Conservation (phyloP, 2,113 vertebrate genomes). For the Scartelaos histophorus region DNA sequence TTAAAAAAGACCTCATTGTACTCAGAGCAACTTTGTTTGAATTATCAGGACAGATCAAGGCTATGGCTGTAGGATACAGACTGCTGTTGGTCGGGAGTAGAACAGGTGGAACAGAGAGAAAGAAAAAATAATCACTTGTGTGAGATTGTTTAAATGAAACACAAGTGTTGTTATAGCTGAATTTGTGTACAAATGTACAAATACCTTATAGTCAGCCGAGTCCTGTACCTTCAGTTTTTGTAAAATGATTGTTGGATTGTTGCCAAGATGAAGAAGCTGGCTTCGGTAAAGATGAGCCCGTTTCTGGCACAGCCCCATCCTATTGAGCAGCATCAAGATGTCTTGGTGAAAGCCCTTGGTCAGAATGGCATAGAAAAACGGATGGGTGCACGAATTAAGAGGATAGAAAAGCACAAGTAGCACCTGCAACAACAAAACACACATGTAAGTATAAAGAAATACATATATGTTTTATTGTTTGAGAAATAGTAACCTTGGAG, state of each 20-base stretch:
- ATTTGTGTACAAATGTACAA: not conserved
- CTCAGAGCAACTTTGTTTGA: not conserved
- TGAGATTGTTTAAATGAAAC: not conserved
- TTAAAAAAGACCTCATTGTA: too few species aligned
- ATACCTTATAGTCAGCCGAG: not conserved
- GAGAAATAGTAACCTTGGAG: slow-evolving; percentile 80
- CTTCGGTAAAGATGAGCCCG: slow-evolving; percentile 82
- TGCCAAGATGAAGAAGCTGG: slow-evolving; percentile 63
- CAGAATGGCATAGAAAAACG: slow-evolving; percentile 89
- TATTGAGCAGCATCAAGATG: slow-evolving; percentile 85
- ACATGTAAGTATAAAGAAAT: slow-evolving; percentile 5
- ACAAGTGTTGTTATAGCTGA: not conserved
- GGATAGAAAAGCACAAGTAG: slow-evolving; percentile 91
- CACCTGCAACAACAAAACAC: slow-evolving; percentile 44
- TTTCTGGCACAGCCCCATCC: slow-evolving; percentile 81
- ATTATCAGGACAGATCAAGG: not conserved
- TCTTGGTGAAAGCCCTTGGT: slow-evolving; percentile 88
- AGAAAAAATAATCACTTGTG: not conserved
- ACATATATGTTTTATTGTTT: not conserved
- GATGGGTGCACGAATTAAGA: slow-evolving; percentile 90
- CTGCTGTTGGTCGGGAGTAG: not conserved
- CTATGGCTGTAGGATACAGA: not conserved
- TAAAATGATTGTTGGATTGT: not conserved
- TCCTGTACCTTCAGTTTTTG: not conserved
- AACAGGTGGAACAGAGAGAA: not conserved